Evolutionary conservation across 2,113 vertebrate species (phyloP), one percentile per base, ranked within the genome.

Genomic region (Podarcis cretensis): DNA sequence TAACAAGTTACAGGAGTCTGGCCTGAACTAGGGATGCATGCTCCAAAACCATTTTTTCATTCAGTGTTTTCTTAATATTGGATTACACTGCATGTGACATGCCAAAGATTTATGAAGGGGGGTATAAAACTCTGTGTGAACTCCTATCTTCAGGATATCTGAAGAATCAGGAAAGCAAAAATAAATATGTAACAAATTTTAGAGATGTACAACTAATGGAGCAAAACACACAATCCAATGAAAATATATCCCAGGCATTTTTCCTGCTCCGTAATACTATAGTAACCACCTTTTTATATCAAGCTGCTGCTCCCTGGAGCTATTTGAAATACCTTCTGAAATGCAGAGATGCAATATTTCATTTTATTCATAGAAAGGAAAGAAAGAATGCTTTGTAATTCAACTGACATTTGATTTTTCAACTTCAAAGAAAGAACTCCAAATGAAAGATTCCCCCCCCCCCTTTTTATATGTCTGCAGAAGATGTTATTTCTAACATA

Each of bases 111-210:
- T 95, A 89, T 86, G 93, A 92, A 87, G 81, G 59, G 2, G 92
- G 90, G 90, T 91, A 85, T 91, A 95, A 93, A 96, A 93, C 89
- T 92, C 89, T 90, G 27, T 79, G 8, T 94, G 95, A 93, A 94
- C 89, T 92, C 87, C 12, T 71, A 35, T 43, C 78, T 30, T 88
- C 74, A 91, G 74, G 92, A 85, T 93, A 77, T 89, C 84, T 90
- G 76, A 85, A 89, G 77, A 12, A 75, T 84, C 74, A 85, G 79
- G 32, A 77, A 89, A 68, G n/a, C 86, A 92, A 88, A 81, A 20
- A 80, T 73, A 91, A 89, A 3, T 6, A 1, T 6, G n/a, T 84
- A 87, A 68, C 54, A 69, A 14, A 66, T 81, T 48, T 54, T 81
- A 83, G 83, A 81, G 59, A 78, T 90, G 43, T 40, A 89, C 79